Base-by-base conservation (phyloP, 2,888 invertebrate species). In the Leptopilina drosophilae region DNA sequence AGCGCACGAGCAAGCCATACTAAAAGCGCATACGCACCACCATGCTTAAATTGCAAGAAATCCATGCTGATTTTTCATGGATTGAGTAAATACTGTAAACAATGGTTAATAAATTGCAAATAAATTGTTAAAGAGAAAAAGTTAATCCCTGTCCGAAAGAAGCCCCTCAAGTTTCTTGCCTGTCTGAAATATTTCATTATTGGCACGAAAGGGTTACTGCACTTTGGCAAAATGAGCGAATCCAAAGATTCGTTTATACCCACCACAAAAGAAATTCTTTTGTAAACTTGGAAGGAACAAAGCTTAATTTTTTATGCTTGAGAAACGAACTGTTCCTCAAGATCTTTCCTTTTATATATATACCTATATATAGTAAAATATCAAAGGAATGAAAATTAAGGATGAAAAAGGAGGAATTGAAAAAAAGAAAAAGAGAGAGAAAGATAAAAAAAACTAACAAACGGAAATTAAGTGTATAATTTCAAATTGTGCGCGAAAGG, bases 281-380 rank as follows among this genome's bases (percentile, higher is more conserved):
- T 7, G 69, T 26, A 14, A 53, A 69, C 49, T 69, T 66, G 7
- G 46, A 69, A 69, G 26, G 69, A 49, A 69, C 53, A 26, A 69
- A 69, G 53, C 53, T 69, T 53, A 26, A 53, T 69, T 69, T 69
- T 69, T 42, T 64, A 15, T 49, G 11, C 20, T 69, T 69, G 46
- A 69, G 49, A 26, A 69, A 53, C 53, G 49, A 62, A 15, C 20
- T 62, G 15, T 20, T 62, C 62, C 62, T 15, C 20, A 33, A 33
- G 20, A 7, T 59, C 59, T 7, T 33, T 33, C 33, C 33, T 33
- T 33, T 33, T 33, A 33, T 5, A 33, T 33, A 33, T 33, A 33
- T 33, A 33, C 3, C 33, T 33, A 33, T 33, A 33, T 20, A 20
- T 20, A 8, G 8, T 20, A 59, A 7, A 14, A 8, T 59, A 15